These are phyloP conservation scores for Hipposideros armiger DNA, from an alignment of 2,113 vertebrate species.

Conservation along the genomic window DNA sequence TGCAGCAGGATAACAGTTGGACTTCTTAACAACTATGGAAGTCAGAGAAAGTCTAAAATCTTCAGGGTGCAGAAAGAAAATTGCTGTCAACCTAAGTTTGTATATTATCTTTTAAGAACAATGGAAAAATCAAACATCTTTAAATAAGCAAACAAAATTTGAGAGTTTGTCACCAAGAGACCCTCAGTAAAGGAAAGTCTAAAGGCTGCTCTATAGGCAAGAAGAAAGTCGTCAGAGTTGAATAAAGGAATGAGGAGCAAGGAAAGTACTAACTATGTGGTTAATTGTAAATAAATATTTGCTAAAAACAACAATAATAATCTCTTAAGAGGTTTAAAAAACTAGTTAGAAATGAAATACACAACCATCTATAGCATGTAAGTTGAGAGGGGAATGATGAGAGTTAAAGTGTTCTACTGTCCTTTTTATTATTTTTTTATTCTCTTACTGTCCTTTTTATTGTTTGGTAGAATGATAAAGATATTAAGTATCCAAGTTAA, in stretches of 20 bases:
- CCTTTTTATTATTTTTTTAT: slow-evolving; percentile 2
- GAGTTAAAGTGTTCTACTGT: neutral
- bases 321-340: slow-evolving; percentile 19
- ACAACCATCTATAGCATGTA: neutral
- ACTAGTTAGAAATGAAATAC: slow-evolving; percentile 47
- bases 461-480: neutral
- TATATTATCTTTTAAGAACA: slow-evolving; percentile 38
- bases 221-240: neutral
- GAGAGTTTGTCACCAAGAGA: slow-evolving; percentile 2
- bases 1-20: neutral
- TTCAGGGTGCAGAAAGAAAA: slow-evolving; percentile 35
- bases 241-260: neutral
- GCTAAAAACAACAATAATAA: slow-evolving; percentile 6
- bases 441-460: neutral
- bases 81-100: slow-evolving; percentile 32
- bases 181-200: neutral
- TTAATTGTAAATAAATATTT: slow-evolving; percentile 38
- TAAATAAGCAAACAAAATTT: slow-evolving; percentile 46
- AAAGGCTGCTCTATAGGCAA: neutral
- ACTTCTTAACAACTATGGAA: neutral
- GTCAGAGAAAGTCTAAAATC: slow-evolving; percentile 8
- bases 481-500: slow-evolving; percentile 31
- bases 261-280: neutral
- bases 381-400: neutral
- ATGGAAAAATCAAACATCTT: neutral